Base-by-base conservation (phyloP, 2,113 vertebrate genomes). In the Xiphophorus maculatus region DNA sequence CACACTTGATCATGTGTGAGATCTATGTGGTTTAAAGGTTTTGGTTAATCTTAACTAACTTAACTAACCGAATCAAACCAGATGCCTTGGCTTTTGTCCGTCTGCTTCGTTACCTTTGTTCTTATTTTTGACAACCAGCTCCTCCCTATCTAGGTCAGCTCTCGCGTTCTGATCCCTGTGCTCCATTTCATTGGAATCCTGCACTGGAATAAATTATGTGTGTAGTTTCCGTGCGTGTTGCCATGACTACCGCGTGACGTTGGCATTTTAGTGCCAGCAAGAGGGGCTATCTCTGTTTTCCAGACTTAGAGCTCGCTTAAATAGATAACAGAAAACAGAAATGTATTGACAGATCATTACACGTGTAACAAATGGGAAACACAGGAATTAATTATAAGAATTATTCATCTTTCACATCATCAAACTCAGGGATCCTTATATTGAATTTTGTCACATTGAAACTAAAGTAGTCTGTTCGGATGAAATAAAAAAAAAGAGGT, bases 131-230 rank as follows among this genome's bases (percentile, higher is more conserved):
- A 69, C 13, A 12, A 67, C 30, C 69, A 71, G 76, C 80, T 80
- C 75, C 72, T 84, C 65, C 77, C 73, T 44, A 91, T 88, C 78
- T 89, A 89, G 89, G 91, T 90, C 91, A 88, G 80, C 84, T 66
- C 76, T 82, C 71, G 42, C 88, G 74, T 87, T 89, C 80, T 89
- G 85, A 90, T 87, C 83, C 87, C 79, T 44, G 70, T 62, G 63
- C 74, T 88, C 84, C 63, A 51, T 80, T 82, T 80, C 75, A 72
- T 62, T 83, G 69, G 75, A 82, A 74, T 79, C 71, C 63, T 14
- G 65, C 76, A 29, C 81, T 66, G 81, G 84, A 76, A 82, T 82
- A 82, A 87, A 84, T 83, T 73, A 84, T 74, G 71, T 68, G 85
- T 66, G 82, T 83, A 63, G 83, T 77, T 87, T 74, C 67, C 76